phyloP scores from a whole-genome alignment of 2,797 vertebrate species.

The Anableps anableps region DNA sequence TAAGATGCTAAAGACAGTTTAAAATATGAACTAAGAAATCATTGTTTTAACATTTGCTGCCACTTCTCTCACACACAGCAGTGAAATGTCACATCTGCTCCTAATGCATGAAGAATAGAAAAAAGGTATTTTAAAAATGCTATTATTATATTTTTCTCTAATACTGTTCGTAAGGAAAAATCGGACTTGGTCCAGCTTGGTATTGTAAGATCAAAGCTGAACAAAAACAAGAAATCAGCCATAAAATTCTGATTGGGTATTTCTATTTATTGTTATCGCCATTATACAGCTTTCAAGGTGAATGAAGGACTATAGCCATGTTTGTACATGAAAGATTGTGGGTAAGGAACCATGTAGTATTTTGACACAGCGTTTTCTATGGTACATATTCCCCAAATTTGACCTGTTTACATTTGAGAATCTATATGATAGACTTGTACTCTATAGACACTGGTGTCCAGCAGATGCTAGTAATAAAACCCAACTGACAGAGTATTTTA shows the following conservation, averaged over 20 bases:
- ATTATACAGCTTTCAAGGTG: background rate
- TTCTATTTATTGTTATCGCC: background rate
- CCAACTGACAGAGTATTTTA: conserved; percentile 46
- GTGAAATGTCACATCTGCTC: background rate
- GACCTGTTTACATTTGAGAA: background rate
- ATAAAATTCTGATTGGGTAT: background rate
- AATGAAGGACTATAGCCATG: background rate
- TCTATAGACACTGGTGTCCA: conserved; percentile 12
- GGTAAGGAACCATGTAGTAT: background rate
- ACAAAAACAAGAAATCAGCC: background rate
- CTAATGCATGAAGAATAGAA: background rate
- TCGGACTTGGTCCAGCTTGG: background rate
- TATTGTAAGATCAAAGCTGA: background rate
- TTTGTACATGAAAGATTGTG: background rate
- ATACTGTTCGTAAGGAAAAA: background rate
- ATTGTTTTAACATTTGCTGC: background rate
- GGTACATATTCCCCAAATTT: background rate
- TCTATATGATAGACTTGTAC: background rate
- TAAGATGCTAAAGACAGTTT: background rate
- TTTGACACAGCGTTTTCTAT: background rate
- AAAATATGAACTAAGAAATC: too few species aligned
- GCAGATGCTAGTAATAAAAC: conserved; percentile 33
- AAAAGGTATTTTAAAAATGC: background rate
- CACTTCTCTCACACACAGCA: background rate
- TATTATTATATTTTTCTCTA: background rate